A percentile compares a stretch with the other conserved stretches of the same genome.
These are phyloP conservation scores for Neopelma chrysocephalum DNA, from an alignment of 2,797 vertebrate genomes.

Conservation along the genomic window DNA sequence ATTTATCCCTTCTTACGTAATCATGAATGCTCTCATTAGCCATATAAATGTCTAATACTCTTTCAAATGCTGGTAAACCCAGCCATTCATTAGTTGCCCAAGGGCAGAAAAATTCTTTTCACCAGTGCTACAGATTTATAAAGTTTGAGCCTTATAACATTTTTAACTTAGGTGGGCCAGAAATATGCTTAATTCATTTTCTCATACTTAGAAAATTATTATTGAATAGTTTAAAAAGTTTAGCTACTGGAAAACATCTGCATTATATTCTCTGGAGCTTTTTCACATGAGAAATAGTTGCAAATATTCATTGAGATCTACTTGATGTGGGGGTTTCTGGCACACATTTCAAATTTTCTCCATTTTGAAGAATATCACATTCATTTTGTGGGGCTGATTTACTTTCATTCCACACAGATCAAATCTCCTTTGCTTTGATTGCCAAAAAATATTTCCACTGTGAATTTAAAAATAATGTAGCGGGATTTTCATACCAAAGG, in stretches of 20 bases:
- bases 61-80: constrained; percentile 34
- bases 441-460: neutral
- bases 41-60: neutral
- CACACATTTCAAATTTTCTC: neutral
- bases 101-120: constrained; percentile 24
- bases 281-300: neutral
- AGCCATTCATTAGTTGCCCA: neutral
- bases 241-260: neutral
- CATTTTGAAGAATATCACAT: neutral
- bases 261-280: neutral
- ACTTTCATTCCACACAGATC: neutral
- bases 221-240: neutral
- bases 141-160: neutral
- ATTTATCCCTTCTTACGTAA: constrained; percentile 40
- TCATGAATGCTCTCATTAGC: constrained; percentile 38
- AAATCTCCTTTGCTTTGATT: neutral
- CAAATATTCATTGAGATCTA: neutral
- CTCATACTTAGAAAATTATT: neutral
- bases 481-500: neutral
- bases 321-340: neutral
- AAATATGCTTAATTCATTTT: neutral
- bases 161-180: neutral
- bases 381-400: neutral
- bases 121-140: neutral
- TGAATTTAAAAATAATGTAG: neutral